Base-by-base conservation (phyloP, 2,888 invertebrate species). In the Morpho deidamia region DNA sequence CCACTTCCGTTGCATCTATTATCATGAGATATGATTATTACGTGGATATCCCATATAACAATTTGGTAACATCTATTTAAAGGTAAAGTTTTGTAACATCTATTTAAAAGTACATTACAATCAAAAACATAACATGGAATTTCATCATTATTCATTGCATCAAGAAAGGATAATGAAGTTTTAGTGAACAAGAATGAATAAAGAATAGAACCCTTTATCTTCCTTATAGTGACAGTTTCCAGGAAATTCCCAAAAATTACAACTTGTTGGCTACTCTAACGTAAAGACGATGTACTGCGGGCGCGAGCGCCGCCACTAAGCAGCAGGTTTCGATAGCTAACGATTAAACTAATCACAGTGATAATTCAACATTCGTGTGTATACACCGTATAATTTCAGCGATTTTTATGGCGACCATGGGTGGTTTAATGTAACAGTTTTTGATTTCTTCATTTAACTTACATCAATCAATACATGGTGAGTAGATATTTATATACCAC, bases 281-380 rank as follows among this genome's bases (percentile, higher is more conserved):
- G 11, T 43, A 37, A 11, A 43, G 23, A 23, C 44, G 11, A 32
- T 9, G 11, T 32, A 34, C 12, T 11, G 2, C 8, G 12, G 14
- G 49, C 35, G 40, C 53, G 42, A 43, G 61, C 57, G 66, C 66
- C 72, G 71, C 70, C 72, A 70, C 69, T 67, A 70, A 63, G 62
- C 67, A 58, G 64, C 68, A 59, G 66, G 61, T 53, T 69, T 62
- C 69, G 67, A 72, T 71, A 73, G 65, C 62, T 71, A 64, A 63
- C 76, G 71, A 86, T 85, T 86, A 85, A 71, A 78, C 71, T 83
- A 86, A 86, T 85, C 68, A 74, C 69, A 60, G 67, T 70, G 71
- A 86, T 86, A 76, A 83, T 71, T 86, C 80, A 82, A 70, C 66
- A 60, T 62, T 68, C 65, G 65, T 74, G 72, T 71, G 71, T 71